Base-by-base conservation (phyloP, 2,888 invertebrate species). In the Sphaerophoria taeniata region DNA sequence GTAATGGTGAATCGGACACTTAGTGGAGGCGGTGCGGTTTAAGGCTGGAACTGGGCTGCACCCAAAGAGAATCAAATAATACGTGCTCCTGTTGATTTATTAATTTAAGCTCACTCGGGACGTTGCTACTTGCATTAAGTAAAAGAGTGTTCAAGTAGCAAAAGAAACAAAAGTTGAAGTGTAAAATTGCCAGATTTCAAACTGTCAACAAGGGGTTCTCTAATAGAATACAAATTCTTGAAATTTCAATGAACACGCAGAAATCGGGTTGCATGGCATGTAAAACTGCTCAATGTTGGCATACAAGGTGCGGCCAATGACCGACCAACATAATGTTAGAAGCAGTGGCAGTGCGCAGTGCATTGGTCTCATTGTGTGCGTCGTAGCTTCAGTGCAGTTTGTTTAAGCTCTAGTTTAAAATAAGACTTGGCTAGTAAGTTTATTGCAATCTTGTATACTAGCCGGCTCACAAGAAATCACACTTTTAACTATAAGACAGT, bases 301-400 rank as follows among this genome's bases (percentile, higher is more conserved):
- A 87, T 78, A 87, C 87, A 87, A 87, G 85, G 85, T 87, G 84
- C 87, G 87, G 87, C 84, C 87, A 87, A 87, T 87, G 87, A 87
- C 87, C 87, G 87, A 81, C 81, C 83, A 81, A 84, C 71, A 82
- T 75, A 65, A 60, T 53, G 65, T 65, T 69, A 58, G 56, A 61
- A 60, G 58, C 61, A 77, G 55, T 47, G 47, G 24, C 24, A 24
- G 24, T 24, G 24, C 24, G 24, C 24, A 24, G 24, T 24, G 24
- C 24, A 24, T 24, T 24, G 24, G 24, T 24, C 24, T 24, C 24
- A 24, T 24, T 24, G 24, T 24, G 24, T 24, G 24, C 24, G 24
- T 24, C 24, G 24, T 24, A 1, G 24, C 24, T 24, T 1, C 24
- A 24, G 24, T 24, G 24, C 24, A 24, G 24, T 24, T 24, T 24